Evolutionary conservation across 2,888 invertebrate species (phyloP).

Genomic region (Lacanobia oleracea): DNA sequence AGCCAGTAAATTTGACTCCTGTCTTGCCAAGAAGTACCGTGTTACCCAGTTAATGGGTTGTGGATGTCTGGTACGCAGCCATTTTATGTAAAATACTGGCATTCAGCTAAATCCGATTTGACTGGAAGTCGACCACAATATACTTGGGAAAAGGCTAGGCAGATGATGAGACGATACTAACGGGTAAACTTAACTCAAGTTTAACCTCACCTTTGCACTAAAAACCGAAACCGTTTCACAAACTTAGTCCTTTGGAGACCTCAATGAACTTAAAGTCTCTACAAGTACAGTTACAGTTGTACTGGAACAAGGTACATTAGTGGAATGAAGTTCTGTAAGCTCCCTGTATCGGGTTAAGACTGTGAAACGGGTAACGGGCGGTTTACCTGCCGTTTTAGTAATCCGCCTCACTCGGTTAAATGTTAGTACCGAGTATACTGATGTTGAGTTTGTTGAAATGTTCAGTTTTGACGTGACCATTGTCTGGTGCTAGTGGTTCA

Average conservation of each 20-base stretch:
- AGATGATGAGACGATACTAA: too few relatives aligned
- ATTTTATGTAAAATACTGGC: too few relatives aligned
- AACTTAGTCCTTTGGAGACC: constrained; percentile 24
- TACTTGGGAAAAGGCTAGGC: too few relatives aligned
- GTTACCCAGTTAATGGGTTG: too few relatives aligned
- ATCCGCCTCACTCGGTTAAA: constrained; percentile 29
- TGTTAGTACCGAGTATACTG: background rate
- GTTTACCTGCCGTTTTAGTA: constrained; percentile 26
- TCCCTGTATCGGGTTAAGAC: constrained; percentile 14
- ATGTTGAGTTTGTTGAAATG: background rate
- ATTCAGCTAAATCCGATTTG: too few relatives aligned
- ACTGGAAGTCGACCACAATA: too few relatives aligned
- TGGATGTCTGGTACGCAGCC: too few relatives aligned
- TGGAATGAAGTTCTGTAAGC: constrained; percentile 35
- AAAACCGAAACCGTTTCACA: constrained; percentile 23
- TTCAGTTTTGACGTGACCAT: too few relatives aligned
- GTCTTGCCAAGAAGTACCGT: too few relatives aligned
- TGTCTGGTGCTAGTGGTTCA: too few relatives aligned
- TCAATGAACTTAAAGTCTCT: constrained; percentile 32
- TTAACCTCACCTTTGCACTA: constrained; percentile 13
- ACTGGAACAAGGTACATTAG: constrained; percentile 28
- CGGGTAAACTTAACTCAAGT: constrained; percentile 4
- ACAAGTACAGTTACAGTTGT: constrained; percentile 33
- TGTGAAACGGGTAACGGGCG: constrained; percentile 30
- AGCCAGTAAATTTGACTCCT: too few relatives aligned